Conservation (phyloP, 2,888 invertebrate species). For the Cantharis rustica region DNA sequence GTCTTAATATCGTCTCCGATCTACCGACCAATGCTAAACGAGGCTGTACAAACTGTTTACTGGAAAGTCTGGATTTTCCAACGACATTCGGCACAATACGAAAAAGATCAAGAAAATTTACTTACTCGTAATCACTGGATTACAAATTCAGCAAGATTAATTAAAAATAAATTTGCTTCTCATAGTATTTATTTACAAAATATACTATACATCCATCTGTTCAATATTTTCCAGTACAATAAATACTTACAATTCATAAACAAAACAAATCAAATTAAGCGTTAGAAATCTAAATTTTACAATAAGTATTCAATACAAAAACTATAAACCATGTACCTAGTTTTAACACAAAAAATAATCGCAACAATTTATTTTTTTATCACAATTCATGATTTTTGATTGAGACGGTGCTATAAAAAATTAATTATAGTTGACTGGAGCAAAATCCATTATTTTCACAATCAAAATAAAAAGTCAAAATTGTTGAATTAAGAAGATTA, state of each 20-base stretch:
- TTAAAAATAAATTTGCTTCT: not conserved
- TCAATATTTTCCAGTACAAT: constrained; percentile 19
- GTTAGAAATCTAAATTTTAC: not conserved
- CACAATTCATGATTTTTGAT: not conserved
- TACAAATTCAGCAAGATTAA: no score
- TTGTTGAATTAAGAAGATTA: not conserved
- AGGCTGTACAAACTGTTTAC: no score
- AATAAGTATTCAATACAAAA: not conserved
- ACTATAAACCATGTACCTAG: not conserved
- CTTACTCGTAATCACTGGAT: no score
- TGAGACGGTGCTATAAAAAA: not conserved
- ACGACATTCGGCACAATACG: no score
- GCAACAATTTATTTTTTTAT: not conserved
- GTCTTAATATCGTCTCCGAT: no score
- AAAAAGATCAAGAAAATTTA: no score
- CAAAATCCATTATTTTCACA: not conserved
- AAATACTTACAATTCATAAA: constrained; percentile 21
- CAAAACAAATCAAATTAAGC: constrained; percentile 1
- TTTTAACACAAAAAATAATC: not conserved
- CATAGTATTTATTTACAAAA: constrained; percentile 48
- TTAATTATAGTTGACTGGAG: not conserved
- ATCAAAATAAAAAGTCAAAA: not conserved
- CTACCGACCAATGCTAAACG: no score
- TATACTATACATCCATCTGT: constrained; percentile 49
- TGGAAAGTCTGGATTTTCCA: no score